phyloP scores from a whole-genome alignment of 2,113 vertebrate species.

The Bufo bufo region DNA sequence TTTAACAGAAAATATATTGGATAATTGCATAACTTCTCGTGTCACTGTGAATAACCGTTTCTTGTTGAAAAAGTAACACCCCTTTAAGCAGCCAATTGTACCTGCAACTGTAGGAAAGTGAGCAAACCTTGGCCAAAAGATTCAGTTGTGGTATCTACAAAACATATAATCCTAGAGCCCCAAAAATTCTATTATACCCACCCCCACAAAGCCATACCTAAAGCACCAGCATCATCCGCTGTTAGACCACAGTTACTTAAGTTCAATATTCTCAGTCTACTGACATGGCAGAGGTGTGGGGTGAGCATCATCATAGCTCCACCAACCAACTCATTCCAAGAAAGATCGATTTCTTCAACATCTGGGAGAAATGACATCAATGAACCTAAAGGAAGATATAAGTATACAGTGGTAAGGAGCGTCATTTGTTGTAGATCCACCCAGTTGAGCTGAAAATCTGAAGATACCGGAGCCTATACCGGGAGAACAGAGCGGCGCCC shows the following conservation, averaged over 20 bases:
- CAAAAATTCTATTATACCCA: not conserved
- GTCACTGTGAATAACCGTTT: not conserved
- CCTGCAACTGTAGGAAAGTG: not conserved
- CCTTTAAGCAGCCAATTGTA: not conserved
- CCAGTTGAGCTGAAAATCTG: no score
- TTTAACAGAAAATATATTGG: not conserved
- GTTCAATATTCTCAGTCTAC: conserved; percentile 74
- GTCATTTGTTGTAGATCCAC: not conserved
- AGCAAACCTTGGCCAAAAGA: not conserved
- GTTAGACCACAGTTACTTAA: conserved; percentile 81
- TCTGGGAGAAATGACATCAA: conserved; percentile 76
- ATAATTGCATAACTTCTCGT: not conserved
- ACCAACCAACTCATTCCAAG: conserved; percentile 86
- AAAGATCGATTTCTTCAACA: conserved; percentile 84
- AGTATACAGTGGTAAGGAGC: not conserved
- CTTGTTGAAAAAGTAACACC: no score
- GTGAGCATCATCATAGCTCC: conserved; percentile 74
- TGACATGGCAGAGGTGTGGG: conserved; percentile 73
- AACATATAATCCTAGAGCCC: not conserved
- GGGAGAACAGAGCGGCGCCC: no score
- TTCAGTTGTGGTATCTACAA: not conserved
- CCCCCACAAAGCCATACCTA: conserved; percentile 70
- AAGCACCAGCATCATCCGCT: conserved; percentile 73
- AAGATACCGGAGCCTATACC: no score
- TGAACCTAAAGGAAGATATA: conserved; percentile 64